Conservation (phyloP, 2,888 invertebrate species). For the Watsonalla binaria region DNA sequence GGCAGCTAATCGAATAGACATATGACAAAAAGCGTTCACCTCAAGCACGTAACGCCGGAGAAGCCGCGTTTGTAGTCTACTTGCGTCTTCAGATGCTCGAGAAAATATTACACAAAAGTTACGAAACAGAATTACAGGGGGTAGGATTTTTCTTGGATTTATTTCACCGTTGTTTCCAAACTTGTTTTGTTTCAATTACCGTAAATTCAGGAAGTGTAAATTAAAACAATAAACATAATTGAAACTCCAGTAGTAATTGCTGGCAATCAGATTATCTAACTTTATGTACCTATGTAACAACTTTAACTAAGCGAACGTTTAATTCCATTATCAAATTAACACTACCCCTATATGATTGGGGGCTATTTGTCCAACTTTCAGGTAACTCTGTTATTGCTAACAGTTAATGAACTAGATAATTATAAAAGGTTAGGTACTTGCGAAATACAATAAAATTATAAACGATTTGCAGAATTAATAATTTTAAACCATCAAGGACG, state of each 20-base stretch:
- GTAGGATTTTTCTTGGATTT: conserved; percentile 34
- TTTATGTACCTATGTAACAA: background rate
- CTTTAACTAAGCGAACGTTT: background rate
- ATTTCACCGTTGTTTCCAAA: conserved; percentile 36
- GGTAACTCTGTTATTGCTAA: background rate
- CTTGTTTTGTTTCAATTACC: conserved; percentile 33
- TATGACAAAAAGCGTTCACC: background rate
- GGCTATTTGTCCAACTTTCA: background rate
- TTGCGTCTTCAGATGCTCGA: conserved; percentile 13
- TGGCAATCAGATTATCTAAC: background rate
- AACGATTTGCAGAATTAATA: too few relatives aligned
- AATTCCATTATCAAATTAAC: conserved; percentile 1
- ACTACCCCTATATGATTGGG: conserved; percentile 1
- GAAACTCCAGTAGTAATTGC: conserved; percentile 1
- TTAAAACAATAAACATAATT: conserved; percentile 2
- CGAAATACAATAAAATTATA: too few relatives aligned
- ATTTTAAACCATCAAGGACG: too few relatives aligned
- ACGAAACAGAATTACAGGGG: conserved; percentile 38
- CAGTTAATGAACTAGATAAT: too few relatives aligned
- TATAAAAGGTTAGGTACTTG: too few relatives aligned
- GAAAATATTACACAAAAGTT: conserved; percentile 38
- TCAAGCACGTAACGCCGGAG: background rate
- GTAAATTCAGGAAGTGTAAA: conserved; percentile 4
- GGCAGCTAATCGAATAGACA: background rate
- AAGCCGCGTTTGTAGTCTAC: conserved; percentile 15